Evolutionary conservation across 2,113 vertebrate species (phyloP), one percentile per base, ranked within the genome.

Genomic region (Dicaeum eximium): DNA sequence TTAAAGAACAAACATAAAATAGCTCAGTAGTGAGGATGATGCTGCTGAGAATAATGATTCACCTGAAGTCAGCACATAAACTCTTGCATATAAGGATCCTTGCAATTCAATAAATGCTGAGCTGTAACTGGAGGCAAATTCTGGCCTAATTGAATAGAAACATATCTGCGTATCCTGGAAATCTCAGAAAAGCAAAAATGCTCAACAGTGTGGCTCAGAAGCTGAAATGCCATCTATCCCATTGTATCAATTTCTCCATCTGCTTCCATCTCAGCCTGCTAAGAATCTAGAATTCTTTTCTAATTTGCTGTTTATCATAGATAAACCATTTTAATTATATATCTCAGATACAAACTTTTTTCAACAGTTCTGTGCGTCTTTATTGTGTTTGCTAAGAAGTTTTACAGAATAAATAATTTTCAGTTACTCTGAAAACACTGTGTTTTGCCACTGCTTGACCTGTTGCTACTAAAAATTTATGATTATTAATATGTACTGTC

Each of bases 1-100:
- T 94, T 91, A 78, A 91, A 96, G 87, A 94, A 70, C 80, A 95
- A 92, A 92, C 31, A 88, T 74, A 90, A 88, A 94, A 90, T 80
- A 93, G 65, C 60, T 90, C 48, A 64, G 69, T 42, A 75, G 50
- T 54, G 42, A 56, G 77, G 65, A 40, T 60, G 44, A 62, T 79
- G 74, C 42, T 66, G 47, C 91, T 92, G 67, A 90, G 54, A 92
- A 35, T 33, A n/a, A 17, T 60, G 75, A 88, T 71, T 94, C 93
- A 96, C 96, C 89, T 97, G 80, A 67, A 91, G 88, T 94, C 91
- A 93, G 86, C 72, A 54, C 40, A 86, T 75, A 81, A 84, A 71
- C 42, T 80, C 81, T 92, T 80, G 62, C 89, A 37, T 88, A 65
- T 87, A 80, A 92, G 53, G 21, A 85, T 81, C 38, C 64, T 83